Base-by-base conservation (phyloP, 2,797 vertebrate genomes). In the Microctenopoma steveboyesi region DNA sequence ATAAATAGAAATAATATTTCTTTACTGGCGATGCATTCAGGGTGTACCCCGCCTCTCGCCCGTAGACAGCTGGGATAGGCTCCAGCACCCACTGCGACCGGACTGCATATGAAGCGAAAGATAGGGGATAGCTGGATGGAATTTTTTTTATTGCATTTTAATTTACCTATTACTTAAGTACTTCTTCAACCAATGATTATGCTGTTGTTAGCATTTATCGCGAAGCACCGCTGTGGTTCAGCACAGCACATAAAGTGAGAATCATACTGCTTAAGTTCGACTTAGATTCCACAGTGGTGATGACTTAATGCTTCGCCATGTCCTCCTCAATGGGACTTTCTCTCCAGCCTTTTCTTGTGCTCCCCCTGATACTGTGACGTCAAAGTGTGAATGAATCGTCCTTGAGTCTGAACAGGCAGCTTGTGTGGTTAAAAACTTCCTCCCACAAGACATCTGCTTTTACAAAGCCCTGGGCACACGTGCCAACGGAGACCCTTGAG, bases 401-500 rank as follows among this genome's bases (percentile, higher is more conserved):
- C 74, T 55, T 28, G 73, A 57, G 45, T 40, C 71, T 85, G 74
- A 88, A 90, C 77, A 55, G 76, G 72, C 72, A 84, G 69, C 70
- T 70, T 88, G 82, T 90, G 81, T 72, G 27, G 60, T 27, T n/a
- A n/a, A 77, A 78, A 48, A 4, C 75, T 66, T 77, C 81, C 78
- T 72, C 80, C 84, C 82, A 80, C 85, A 79, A 69, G 68, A 80
- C 86, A 91, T 90, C 88, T 90, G 90, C 87, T 90, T 81, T 83
- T 79, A 84, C 63, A 65, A 58, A 65, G 78, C 61, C 76, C 74
- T 65, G 74, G 55, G 6, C 74, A 72, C 88, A 85, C 79, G 87
- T 92, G 89, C 90, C 86, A 85, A 64, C 85, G 81, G 78, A 78
- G 79, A 83, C 78, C 86, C 18, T 12, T 30, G 3, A 76, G 74